These are phyloP conservation scores for Crematogaster levior DNA, from an alignment of 2,888 invertebrate genomes.

Conservation along the genomic window DNA sequence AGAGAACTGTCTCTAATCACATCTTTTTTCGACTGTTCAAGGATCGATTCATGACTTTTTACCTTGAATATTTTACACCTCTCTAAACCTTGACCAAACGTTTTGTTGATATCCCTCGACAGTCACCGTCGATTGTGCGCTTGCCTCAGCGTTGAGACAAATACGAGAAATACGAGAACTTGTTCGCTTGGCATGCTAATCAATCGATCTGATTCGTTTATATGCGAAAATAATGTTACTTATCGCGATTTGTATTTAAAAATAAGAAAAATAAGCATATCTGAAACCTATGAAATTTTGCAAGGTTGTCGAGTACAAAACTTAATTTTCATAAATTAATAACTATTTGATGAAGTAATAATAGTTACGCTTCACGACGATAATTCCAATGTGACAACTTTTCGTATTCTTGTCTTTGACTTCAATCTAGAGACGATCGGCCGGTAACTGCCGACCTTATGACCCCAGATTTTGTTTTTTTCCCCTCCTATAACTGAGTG, in stretches of 20 bases:
- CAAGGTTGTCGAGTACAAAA: neutral
- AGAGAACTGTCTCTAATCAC: slow-evolving; percentile 76
- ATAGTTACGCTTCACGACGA: neutral
- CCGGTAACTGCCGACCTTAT: slow-evolving; percentile 53
- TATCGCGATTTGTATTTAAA: neutral
- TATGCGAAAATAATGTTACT: neutral
- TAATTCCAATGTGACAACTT: neutral
- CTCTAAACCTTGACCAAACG: slow-evolving; percentile 59
- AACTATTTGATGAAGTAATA: neutral
- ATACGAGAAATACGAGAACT: slow-evolving; percentile 35
- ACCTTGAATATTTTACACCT: slow-evolving; percentile 64
- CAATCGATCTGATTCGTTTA: neutral
- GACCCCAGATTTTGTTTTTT: slow-evolving; percentile 68
- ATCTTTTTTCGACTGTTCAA: slow-evolving; percentile 81
- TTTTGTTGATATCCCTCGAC: slow-evolving; percentile 61
- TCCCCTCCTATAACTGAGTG: slow-evolving; percentile 86
- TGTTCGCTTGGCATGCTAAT: neutral
- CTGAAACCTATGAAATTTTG: neutral
- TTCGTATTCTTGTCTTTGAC: slow-evolving; percentile 23
- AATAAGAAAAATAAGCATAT: neutral
- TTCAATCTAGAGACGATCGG: slow-evolving; percentile 51
- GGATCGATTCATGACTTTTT: slow-evolving; percentile 77
- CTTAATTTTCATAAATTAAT: neutral
- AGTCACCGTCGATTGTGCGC: slow-evolving; percentile 60
- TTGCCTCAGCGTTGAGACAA: slow-evolving; percentile 18